phyloP scores from a whole-genome alignment of 2,797 vertebrate species.

The Thunnus albacares region DNA sequence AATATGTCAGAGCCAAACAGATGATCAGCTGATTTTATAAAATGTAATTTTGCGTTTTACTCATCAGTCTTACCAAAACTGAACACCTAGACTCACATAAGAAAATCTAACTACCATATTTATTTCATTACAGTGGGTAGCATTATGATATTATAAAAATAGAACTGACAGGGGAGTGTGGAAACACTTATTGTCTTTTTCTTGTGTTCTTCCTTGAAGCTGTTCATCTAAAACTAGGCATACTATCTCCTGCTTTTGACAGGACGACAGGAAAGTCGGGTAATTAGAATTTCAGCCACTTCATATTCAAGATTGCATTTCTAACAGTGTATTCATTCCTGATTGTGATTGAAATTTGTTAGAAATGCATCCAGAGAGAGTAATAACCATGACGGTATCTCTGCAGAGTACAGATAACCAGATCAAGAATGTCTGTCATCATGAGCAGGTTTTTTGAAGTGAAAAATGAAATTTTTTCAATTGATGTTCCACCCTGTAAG shows the following conservation, averaged over 20 bases:
- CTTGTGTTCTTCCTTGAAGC: not conserved
- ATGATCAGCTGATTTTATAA: not conserved
- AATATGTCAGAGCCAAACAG: conserved; percentile 18
- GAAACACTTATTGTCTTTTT: not conserved
- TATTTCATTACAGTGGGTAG: not conserved
- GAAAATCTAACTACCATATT: not conserved
- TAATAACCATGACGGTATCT: not conserved
- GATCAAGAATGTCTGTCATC: conserved; percentile 21
- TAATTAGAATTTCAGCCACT: not conserved
- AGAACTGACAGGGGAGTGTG: not conserved
- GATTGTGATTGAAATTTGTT: conserved; percentile 3
- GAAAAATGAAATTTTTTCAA: not conserved
- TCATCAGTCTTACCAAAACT: not conserved
- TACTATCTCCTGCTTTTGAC: conserved; percentile 6
- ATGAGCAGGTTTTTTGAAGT: conserved; percentile 25
- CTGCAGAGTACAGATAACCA: conserved; percentile 10
- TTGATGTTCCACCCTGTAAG: not conserved
- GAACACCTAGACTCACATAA: not conserved
- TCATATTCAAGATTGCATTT: not conserved
- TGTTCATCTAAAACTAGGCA: conserved; percentile 6
- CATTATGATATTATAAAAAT: not conserved
- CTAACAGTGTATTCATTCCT: not conserved
- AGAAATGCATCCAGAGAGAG: conserved; percentile 2
- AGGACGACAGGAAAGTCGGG: not conserved
- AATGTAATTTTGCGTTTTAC: not conserved